Percentiles rank a stretch among this genome's conserved stretches.
Evolutionary conservation across 2,888 invertebrate species (phyloP).

Genomic region (Cephus nigrinus): DNA sequence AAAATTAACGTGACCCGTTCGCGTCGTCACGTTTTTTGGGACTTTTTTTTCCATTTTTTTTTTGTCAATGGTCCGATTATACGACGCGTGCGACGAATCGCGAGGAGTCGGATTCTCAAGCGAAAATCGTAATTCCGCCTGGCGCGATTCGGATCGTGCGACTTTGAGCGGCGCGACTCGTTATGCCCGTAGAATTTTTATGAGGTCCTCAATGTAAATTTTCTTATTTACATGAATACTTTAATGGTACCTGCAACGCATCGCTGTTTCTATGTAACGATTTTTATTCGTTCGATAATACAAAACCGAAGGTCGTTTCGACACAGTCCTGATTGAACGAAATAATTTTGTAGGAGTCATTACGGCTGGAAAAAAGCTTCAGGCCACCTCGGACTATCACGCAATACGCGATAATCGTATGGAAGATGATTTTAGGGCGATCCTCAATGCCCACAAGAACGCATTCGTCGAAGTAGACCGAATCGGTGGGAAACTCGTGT

Average conservation of each 20-base stretch:
- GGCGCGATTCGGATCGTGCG: slow-evolving; percentile 7
- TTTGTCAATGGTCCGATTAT: slow-evolving; percentile 15
- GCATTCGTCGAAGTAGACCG: neutral
- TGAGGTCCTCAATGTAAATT: neutral
- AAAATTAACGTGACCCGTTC: slow-evolving; percentile 8
- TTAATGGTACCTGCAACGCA: neutral
- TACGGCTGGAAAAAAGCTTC: neutral
- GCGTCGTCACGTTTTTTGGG: slow-evolving; percentile 13
- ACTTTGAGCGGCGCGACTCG: slow-evolving; percentile 17
- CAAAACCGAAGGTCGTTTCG: neutral
- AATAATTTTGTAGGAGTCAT: neutral
- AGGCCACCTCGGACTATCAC: neutral
- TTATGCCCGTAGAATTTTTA: neutral
- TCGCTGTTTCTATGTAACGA: neutral
- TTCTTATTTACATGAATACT: neutral
- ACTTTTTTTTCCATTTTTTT: neutral
- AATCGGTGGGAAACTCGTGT: neutral
- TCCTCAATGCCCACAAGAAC: neutral
- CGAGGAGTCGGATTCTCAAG: neutral
- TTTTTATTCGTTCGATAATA: neutral
- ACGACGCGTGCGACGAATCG: slow-evolving; percentile 16
- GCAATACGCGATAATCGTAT: neutral
- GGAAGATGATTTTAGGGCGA: neutral
- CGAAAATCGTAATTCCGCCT: neutral
- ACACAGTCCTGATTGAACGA: neutral